phyloP scores from a whole-genome alignment of 1,140 invertebrate genomes.

The Melitaea cinxia region DNA sequence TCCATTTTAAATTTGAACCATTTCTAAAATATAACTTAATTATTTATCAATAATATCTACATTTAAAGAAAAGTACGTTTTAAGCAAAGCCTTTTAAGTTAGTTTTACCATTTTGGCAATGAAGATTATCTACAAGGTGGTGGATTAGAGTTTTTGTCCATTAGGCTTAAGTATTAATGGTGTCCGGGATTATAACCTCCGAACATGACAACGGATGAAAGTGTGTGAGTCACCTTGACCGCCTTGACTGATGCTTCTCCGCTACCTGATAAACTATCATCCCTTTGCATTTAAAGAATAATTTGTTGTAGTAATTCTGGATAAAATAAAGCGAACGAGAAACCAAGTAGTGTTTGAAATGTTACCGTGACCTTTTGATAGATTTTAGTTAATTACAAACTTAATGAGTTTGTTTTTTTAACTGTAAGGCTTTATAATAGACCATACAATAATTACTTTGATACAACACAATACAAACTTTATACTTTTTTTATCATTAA shows the following conservation, averaged over 20 bases:
- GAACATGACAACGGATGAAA: conserved; percentile 57
- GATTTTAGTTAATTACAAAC: background rate
- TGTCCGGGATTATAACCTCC: conserved; percentile 69
- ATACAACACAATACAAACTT: background rate
- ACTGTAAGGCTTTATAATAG: background rate
- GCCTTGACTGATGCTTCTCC: conserved; percentile 66
- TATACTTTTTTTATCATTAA: background rate
- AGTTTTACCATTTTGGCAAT: conserved; percentile 41
- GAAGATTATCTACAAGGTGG: conserved; percentile 18
- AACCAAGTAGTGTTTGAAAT: conserved; percentile 17
- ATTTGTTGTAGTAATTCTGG: conserved; percentile 29
- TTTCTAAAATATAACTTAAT: no score
- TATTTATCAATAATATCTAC: no score
- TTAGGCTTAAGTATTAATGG: conserved; percentile 79
- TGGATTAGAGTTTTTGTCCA: conserved; percentile 78
- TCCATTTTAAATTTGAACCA: no score
- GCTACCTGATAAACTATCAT: conserved; percentile 57
- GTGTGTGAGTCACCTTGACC: conserved; percentile 64
- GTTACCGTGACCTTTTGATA: conserved; percentile 14
- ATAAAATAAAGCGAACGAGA: conserved; percentile 19
- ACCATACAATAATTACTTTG: background rate
- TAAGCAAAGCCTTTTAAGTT: background rate
- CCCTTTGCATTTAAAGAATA: conserved; percentile 29
- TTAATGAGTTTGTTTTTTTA: background rate
- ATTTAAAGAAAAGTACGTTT: background rate